Percentiles rank a stretch among this genome's conserved stretches.
Conservation (phyloP, 2,797 vertebrate genomes). For the Agapornis canus region DNA sequence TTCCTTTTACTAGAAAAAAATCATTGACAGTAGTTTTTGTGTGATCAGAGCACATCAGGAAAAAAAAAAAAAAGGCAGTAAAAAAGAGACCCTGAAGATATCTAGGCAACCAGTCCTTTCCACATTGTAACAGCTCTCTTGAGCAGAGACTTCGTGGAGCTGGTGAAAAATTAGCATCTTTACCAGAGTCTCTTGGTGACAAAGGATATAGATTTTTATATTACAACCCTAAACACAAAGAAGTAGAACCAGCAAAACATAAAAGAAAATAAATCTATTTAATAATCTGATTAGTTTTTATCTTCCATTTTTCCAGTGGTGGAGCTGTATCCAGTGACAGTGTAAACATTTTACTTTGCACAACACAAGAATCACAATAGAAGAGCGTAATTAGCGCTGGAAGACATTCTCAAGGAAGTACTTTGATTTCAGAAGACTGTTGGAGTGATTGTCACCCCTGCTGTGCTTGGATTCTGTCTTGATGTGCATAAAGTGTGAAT, state of each 20-base stretch:
- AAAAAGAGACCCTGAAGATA: neutral
- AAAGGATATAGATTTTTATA: neutral
- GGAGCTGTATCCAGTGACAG: neutral
- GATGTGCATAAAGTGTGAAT: slow-evolving; percentile 57
- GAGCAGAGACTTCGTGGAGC: neutral
- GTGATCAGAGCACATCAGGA: neutral
- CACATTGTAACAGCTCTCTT: neutral
- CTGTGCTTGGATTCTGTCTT: slow-evolving; percentile 51
- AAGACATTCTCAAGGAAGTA: slow-evolving; percentile 56
- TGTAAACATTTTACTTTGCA: slow-evolving; percentile 54
- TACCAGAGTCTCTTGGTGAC: neutral
- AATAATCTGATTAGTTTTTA: slow-evolving; percentile 1
- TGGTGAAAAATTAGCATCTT: slow-evolving; percentile 19
- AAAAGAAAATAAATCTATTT: neutral
- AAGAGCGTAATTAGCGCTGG: slow-evolving; percentile 30
- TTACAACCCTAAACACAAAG: neutral
- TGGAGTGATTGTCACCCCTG: slow-evolving; percentile 60
- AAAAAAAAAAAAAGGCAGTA: neutral
- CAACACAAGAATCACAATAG: slow-evolving; percentile 21
- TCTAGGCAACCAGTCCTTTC: slow-evolving; percentile 21
- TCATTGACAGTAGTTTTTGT: neutral
- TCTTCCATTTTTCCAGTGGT: neutral
- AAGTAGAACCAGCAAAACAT: neutral
- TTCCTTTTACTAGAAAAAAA: neutral
- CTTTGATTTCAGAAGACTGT: slow-evolving; percentile 51